Evolutionary conservation across 2,113 vertebrate species (phyloP).

Genomic region (Leptosomus discolor): DNA sequence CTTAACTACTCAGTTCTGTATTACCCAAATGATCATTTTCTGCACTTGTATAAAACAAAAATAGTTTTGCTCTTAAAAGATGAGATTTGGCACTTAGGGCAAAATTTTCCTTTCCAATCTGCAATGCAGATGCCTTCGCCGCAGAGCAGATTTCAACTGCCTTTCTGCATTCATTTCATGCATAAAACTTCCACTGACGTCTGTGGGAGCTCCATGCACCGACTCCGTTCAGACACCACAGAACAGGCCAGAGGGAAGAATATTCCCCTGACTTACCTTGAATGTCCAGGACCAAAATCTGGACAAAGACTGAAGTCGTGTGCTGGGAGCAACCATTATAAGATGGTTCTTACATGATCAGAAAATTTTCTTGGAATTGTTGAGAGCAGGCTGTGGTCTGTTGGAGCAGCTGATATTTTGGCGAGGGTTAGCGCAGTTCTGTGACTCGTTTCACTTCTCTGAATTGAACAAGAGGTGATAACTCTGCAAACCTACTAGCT

Average conservation of each 20-base stretch:
- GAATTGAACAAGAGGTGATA: not conserved
- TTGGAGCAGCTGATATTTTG: not conserved
- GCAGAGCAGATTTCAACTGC: slow-evolving; percentile 39
- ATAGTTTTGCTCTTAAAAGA: slow-evolving; percentile 36
- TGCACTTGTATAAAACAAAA: slow-evolving; percentile 25
- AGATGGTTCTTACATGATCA: not conserved
- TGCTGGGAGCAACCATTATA: not conserved
- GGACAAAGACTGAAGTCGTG: not conserved
- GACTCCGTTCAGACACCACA: not conserved
- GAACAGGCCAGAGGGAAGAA: not conserved
- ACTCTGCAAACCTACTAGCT: not conserved
- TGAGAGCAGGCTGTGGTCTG: not conserved
- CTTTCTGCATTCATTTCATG: not conserved
- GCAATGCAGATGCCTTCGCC: slow-evolving; percentile 54
- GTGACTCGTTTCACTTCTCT: not conserved
- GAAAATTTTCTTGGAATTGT: not conserved
- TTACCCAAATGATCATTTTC: not conserved
- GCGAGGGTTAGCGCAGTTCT: not conserved
- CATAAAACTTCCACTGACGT: not conserved
- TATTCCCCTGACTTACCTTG: not conserved
- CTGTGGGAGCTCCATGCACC: not conserved
- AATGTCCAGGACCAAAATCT: not conserved
- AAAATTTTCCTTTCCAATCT: slow-evolving; percentile 54
- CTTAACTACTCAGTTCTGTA: not conserved
- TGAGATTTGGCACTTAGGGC: slow-evolving; percentile 53